A percentile compares a stretch with the other conserved stretches of the same genome.
Conservation (phyloP, 2,113 vertebrate genomes). For the Dasyornis broadbenti region DNA sequence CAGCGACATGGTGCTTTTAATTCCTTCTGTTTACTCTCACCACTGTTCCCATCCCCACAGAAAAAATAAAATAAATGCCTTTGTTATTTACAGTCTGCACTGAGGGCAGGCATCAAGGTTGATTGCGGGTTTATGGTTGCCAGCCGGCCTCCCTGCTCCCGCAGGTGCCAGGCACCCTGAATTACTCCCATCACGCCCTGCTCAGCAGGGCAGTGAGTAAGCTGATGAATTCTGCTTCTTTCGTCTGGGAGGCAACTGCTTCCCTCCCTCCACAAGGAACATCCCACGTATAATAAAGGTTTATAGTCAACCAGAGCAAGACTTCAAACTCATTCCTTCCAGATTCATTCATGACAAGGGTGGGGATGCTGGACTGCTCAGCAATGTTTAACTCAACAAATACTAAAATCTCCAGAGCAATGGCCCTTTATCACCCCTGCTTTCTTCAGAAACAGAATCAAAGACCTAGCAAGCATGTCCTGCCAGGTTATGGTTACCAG, state of each 20-base stretch:
- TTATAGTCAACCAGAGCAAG: constrained; percentile 71
- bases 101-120: constrained; percentile 64
- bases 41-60: neutral
- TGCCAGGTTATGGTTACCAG: constrained; percentile 23
- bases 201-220: constrained; percentile 61
- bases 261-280: constrained; percentile 62
- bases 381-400: constrained; percentile 75
- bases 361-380: constrained; percentile 47
- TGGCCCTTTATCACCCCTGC: constrained; percentile 12
- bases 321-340: constrained; percentile 74
- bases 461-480: constrained; percentile 9
- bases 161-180: constrained; percentile 80
- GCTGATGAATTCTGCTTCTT: constrained; percentile 69
- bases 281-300: constrained; percentile 76
- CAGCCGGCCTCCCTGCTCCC: constrained; percentile 69
- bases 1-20: constrained; percentile 6
- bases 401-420: constrained; percentile 61
- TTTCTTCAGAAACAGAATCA: constrained; percentile 47
- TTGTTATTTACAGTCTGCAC: constrained; percentile 68
- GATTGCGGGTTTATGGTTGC: constrained; percentile 63
- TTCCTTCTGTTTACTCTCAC: constrained; percentile 49
- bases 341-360: constrained; percentile 74
- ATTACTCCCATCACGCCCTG: constrained; percentile 70
- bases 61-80: constrained; percentile 45
- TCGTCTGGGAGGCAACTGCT: constrained; percentile 47